Evolutionary conservation across 1,140 invertebrate species (phyloP).

Genomic region (Nebria ingens): DNA sequence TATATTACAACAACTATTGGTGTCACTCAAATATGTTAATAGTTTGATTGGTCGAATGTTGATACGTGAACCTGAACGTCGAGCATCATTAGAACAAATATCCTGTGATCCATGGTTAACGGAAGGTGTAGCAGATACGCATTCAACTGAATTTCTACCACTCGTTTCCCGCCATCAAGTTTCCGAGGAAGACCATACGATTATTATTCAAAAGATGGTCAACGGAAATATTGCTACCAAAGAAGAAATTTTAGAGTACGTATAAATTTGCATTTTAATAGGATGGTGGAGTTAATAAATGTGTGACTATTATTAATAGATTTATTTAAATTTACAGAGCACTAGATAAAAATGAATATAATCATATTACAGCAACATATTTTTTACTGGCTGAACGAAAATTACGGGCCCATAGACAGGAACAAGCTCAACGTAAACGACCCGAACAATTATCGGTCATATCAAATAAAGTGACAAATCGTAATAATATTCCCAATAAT

Average conservation of each 20-base stretch:
- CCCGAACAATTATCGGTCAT: slow-evolving; percentile 32
- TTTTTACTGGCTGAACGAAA: slow-evolving; percentile 92
- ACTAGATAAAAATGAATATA: slow-evolving; percentile 92
- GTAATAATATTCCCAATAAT: slow-evolving; percentile 34
- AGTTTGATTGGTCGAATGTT: slow-evolving; percentile 88
- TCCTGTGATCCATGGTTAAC: slow-evolving; percentile 79
- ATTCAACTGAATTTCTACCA: slow-evolving; percentile 52
- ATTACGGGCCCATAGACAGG: slow-evolving; percentile 59
- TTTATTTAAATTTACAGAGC: slow-evolving; percentile 48
- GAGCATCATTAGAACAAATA: slow-evolving; percentile 82
- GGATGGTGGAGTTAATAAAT: not conserved
- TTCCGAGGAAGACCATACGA: slow-evolving; percentile 83
- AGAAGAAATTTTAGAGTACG: slow-evolving; percentile 84
- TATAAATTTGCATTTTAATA: slow-evolving; percentile 17
- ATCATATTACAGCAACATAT: slow-evolving; percentile 97
- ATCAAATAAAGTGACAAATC: slow-evolving; percentile 28
- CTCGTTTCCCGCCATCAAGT: slow-evolving; percentile 74
- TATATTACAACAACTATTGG: slow-evolving; percentile 13
- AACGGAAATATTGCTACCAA: slow-evolving; percentile 88
- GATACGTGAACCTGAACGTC: slow-evolving; percentile 80
- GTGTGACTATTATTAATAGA: no score
- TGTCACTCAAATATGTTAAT: slow-evolving; percentile 22
- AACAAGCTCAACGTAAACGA: slow-evolving; percentile 39
- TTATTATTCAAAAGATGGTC: slow-evolving; percentile 93
- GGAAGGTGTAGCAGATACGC: slow-evolving; percentile 37